phyloP scores from a whole-genome alignment of 2,113 vertebrate species.

The Panurus biarmicus region DNA sequence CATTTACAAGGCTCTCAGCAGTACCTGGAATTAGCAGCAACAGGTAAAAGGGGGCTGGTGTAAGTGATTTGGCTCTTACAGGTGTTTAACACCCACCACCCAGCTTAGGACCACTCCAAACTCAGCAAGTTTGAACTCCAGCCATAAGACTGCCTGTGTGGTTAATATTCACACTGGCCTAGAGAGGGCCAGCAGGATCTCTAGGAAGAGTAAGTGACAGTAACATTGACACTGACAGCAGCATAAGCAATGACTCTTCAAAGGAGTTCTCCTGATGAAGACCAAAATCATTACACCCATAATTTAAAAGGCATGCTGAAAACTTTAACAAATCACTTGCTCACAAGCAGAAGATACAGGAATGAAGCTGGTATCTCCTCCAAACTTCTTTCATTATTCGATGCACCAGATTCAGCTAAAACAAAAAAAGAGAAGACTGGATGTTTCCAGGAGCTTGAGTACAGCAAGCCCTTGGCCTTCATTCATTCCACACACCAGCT shows the following conservation, averaged over 20 bases:
- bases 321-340: conserved; percentile 50
- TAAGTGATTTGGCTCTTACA: background rate
- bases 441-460: background rate
- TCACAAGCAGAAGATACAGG: conserved; percentile 78
- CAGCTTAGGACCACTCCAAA: background rate
- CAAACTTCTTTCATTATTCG: conserved; percentile 84
- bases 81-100: background rate
- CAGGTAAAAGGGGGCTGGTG: background rate
- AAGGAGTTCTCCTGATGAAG: background rate
- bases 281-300: background rate
- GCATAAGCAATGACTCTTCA: background rate
- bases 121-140: background rate
- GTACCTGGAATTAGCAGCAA: background rate
- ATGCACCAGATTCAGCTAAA: conserved; percentile 86
- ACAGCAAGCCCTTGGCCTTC: background rate
- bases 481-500: background rate
- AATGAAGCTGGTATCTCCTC: conserved; percentile 77
- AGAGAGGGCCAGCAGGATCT: background rate
- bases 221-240: background rate
- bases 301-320: background rate
- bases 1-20: background rate
- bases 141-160: background rate
- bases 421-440: background rate
- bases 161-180: background rate
- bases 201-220: background rate